Evolutionary conservation across 1,140 invertebrate genomes (phyloP), one percentile per base, ranked within the genome.

Genomic region (Apis laboriosa): DNA sequence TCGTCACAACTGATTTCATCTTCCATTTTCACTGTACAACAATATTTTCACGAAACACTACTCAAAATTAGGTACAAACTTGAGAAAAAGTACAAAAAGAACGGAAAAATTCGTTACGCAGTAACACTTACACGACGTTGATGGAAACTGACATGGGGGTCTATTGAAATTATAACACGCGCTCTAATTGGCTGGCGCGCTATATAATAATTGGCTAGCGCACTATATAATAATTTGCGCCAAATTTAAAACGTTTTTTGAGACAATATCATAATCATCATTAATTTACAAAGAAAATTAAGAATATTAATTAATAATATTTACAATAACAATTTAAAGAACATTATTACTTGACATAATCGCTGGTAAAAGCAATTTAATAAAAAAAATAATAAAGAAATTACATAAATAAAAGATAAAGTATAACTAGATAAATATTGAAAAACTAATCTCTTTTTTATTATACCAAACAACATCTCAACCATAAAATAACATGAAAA

Each of bases 1-100:
- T 88, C 84, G 9, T 74, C 43, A 53, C 78, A 72, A 58, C n/a
- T 55, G 12, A 61, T 56, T 43, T n/a, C 63, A n/a, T n/a, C n/a
- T 11, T 85, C 72, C 78, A 85, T 87, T n/a, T 49, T 82, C n/a
- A 17, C 3, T 34, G 17, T 0, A 1, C n/a, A 5, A 34, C 53
- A 2, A 17, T 24, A 43, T 8, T 53, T 8, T 9, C 28, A 13
- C 28, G 11, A 24, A 55, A 24, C 28, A 49, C 58, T 12, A 63
- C 13, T 5, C 9, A 8, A 76, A 64, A 21, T 24, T 5, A 17
- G 0, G 3, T n/a, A 28, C 21, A 21, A 61, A 34, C 1, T 15
- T 8, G 9, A 15, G 19, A 8, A 55, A 55, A 55, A 28, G 3
- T 2, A 9, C 8, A 24, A 53, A 61, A 70, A 70, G 0, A 19